Percentiles rank a stretch among this genome's conserved stretches.
phyloP scores from a whole-genome alignment of 2,797 vertebrate genomes.

The Poeciliopsis paucimaculata region DNA sequence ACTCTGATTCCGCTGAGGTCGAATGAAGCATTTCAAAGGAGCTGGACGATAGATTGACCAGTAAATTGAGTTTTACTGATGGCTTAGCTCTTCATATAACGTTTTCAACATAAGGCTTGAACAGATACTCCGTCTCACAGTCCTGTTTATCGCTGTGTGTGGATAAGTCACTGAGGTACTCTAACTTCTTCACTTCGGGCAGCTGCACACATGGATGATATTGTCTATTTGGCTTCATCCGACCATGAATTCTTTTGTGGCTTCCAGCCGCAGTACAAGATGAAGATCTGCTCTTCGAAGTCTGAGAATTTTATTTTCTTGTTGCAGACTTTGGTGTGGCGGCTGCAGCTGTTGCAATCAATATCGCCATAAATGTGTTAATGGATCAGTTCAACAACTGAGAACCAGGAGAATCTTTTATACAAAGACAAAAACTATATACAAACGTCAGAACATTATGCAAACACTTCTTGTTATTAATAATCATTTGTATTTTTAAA shows the following conservation, averaged over 20 bases:
- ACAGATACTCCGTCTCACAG: constrained; percentile 19
- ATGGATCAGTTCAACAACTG: neutral
- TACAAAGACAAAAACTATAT: neutral
- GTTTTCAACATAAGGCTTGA: constrained; percentile 9
- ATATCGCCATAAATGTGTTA: neutral
- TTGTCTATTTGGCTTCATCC: constrained; percentile 36
- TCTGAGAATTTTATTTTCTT: constrained; percentile 8
- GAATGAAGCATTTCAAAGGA: constrained; percentile 16
- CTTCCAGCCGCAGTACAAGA: constrained; percentile 28
- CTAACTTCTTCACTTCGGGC: constrained; percentile 21
- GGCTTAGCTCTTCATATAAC: constrained; percentile 21
- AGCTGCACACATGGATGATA: constrained; percentile 37
- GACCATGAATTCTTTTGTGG: constrained; percentile 30
- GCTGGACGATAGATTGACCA: constrained; percentile 16
- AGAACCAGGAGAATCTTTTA: neutral
- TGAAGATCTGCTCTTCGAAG: constrained; percentile 23
- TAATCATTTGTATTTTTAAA: neutral
- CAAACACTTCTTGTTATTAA: neutral
- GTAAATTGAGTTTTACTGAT: constrained; percentile 27
- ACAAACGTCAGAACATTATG: neutral
- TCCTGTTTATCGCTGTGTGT: constrained; percentile 28
- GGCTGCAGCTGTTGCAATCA: constrained; percentile 23
- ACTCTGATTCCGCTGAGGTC: constrained; percentile 17
- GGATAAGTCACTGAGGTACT: constrained; percentile 26
- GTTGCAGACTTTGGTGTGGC: constrained; percentile 5